Base-by-base conservation (phyloP, 2,888 invertebrate species). In the Strigamia crassipes region DNA sequence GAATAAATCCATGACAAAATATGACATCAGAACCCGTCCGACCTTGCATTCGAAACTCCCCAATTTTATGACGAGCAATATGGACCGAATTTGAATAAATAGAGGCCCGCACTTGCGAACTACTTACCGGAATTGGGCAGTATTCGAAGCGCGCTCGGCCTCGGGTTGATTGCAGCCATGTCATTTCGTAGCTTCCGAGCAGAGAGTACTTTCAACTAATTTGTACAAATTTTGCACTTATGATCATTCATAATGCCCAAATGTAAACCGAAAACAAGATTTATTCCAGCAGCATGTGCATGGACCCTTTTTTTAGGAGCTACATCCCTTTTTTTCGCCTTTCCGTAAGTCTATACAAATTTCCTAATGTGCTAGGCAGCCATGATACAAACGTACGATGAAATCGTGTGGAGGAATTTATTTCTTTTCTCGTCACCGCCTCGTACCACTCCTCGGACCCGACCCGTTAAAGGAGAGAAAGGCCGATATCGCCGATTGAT, bases 261-360 rank as follows among this genome's bases (percentile, higher is more conserved):
- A 94, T 96, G 96, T 92, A 96, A 96, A 92, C 93, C 95, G 89
- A 95, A 95, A 90, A 96, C 96, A 90, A 94, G 96, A 91, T 96
- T 95, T 91, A 93, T 97, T 91, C 99, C 99, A 90, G 98, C 98
- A 90, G 95, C 96, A 88, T 96, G 97, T 91, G 98, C 99, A 89
- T 99, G 99, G 99, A 93, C 94, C 86, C 91, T 99, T 88, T 92
- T 99, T 86, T 91, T 99, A 89, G 94, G 93, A 88, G 95, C 96
- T 86, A 97, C 97, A 86, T 93, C 94, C 88, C 91, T 96, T 87
- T 98, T 97, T 92, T 98, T 97, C 92, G 95, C 94, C 90, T 97
- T 94, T 90, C 96, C 97, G 97, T 98, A 91, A 96, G 97, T 96
- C 90, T 88, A 61, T n/a, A 38, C 66, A 61, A 23, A 78, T 73